Conservation (phyloP, 1,140 invertebrate genomes). For the Grapholita molesta region DNA sequence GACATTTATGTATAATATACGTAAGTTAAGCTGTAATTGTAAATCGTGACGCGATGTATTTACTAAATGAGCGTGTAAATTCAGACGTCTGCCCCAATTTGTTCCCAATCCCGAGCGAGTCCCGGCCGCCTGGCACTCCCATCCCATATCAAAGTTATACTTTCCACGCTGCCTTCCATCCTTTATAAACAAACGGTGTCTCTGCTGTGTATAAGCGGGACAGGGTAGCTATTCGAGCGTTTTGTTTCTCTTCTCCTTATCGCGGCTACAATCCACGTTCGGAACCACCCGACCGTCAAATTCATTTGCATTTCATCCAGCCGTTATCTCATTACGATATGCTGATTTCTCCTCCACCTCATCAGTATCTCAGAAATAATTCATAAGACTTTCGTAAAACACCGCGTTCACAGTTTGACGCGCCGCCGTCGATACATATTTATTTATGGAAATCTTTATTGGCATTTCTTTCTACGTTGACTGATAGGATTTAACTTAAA, state of each 20-base stretch:
- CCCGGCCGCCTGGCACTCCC: neutral
- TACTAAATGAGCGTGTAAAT: constrained; percentile 40
- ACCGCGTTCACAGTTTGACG: constrained; percentile 27
- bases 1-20: constrained; percentile 26
- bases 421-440: constrained; percentile 28
- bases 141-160: neutral
- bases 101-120: constrained; percentile 31
- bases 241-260: neutral
- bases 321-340: constrained; percentile 55
- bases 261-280: constrained; percentile 18
- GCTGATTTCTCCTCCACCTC: constrained; percentile 34
- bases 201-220: neutral
- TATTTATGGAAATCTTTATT: constrained; percentile 32
- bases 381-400: constrained; percentile 27
- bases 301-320: constrained; percentile 57
- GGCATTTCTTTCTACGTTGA: constrained; percentile 8
- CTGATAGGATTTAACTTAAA: constrained; percentile 2
- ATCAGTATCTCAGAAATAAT: constrained; percentile 35
- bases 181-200: neutral
- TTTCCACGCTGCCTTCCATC: neutral
- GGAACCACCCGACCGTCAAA: constrained; percentile 50
- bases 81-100: constrained; percentile 42
- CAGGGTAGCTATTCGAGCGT: neutral
- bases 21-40: constrained; percentile 25
- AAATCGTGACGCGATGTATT: constrained; percentile 29